phyloP scores from a whole-genome alignment of 2,888 invertebrate genomes.

The Ochropleura leucogaster region DNA sequence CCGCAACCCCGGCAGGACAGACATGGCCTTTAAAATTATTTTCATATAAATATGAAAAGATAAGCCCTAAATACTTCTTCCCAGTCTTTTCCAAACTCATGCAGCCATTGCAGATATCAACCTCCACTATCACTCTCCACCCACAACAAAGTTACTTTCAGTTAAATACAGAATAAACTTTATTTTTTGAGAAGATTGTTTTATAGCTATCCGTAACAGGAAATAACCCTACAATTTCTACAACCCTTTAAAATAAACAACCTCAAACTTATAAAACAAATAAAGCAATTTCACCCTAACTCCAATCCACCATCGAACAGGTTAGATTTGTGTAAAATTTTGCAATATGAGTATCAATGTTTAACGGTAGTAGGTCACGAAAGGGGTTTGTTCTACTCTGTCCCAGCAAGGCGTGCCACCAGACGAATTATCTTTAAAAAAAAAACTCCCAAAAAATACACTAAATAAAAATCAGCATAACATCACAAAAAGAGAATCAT shows the following conservation, averaged over 20 bases:
- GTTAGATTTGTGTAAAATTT: slow-evolving; percentile 59
- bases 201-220: background rate
- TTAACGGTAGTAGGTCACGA: slow-evolving; percentile 74
- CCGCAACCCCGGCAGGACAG: no score
- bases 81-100: background rate
- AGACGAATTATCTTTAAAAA: no score
- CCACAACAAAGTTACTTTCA: background rate
- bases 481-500: no score
- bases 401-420: background rate
- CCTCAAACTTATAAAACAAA: slow-evolving; percentile 24
- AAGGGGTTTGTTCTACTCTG: background rate
- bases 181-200: background rate
- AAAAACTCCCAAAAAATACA: no score
- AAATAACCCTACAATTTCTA: no score
- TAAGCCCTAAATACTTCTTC: background rate
- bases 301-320: slow-evolving; percentile 56
- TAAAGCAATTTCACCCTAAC: slow-evolving; percentile 37
- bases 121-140: background rate
- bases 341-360: slow-evolving; percentile 66
- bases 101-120: background rate
- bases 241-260: background rate
- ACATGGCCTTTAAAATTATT: background rate
- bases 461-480: no score
- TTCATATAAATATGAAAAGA: background rate
- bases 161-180: background rate